Percentiles rank a stretch among this genome's conserved stretches.
These are phyloP conservation scores for Neotoxoptera formosana DNA, from an alignment of 1,140 invertebrate genomes.

Conservation along the genomic window DNA sequence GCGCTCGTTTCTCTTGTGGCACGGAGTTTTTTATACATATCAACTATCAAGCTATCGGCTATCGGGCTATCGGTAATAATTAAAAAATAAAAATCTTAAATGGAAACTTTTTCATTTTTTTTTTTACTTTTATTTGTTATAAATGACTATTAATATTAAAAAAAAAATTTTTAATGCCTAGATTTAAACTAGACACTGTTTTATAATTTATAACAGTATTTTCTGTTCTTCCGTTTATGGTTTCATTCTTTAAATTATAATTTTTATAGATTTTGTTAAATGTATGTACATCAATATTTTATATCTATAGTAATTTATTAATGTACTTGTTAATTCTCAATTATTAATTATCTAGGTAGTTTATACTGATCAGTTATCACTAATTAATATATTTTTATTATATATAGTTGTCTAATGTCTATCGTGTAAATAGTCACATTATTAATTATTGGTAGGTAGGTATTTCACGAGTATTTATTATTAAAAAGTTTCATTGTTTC, in stretches of 20 bases:
- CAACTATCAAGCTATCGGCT: neutral
- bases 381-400: neutral
- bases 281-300: neutral
- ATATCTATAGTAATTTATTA: neutral
- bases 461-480: neutral
- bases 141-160: no score
- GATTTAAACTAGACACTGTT: neutral
- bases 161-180: neutral
- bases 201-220: neutral
- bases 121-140: no score
- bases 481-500: neutral
- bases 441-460: neutral
- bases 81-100: no score
- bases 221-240: neutral
- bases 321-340: neutral
- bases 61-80: no score
- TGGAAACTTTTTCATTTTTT: no score
- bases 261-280: neutral
- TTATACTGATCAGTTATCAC: neutral
- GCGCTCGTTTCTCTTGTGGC: no score
- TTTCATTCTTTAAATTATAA: neutral
- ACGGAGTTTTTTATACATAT: no score
- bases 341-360: no score
- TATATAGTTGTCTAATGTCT: neutral
- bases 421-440: neutral